phyloP scores from a whole-genome alignment of 1,140 invertebrate species.

The Drosophila punjabiensis region DNA sequence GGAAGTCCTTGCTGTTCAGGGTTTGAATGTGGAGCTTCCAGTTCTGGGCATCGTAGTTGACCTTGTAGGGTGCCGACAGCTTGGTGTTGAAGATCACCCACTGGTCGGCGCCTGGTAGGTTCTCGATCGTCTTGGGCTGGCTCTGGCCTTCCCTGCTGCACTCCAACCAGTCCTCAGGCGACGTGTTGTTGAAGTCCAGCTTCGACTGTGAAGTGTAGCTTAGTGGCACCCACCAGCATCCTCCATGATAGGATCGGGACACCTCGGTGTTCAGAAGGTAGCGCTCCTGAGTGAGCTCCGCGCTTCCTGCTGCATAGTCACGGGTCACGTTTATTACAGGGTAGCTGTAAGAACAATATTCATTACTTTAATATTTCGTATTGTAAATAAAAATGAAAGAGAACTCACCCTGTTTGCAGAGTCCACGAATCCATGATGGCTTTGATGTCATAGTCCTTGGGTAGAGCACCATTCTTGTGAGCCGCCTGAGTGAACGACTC shows the following conservation, averaged over 20 bases:
- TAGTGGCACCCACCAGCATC: constrained; percentile 87
- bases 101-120: constrained; percentile 73
- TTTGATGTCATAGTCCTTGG: constrained; percentile 87
- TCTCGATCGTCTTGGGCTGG: constrained; percentile 58
- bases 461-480: constrained; percentile 85
- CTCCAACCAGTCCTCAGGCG: constrained; percentile 87
- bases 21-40: constrained; percentile 88
- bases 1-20: constrained; percentile 86
- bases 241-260: not conserved
- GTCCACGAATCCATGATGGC: constrained; percentile 93
- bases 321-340: constrained; percentile 90
- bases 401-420: constrained; percentile 88
- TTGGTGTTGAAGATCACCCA: constrained; percentile 89
- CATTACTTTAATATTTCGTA: too few relatives aligned
- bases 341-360: constrained; percentile 85
- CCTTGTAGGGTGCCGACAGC: constrained; percentile 89
- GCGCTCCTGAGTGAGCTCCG: constrained; percentile 21
- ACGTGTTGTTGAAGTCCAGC: constrained; percentile 88
- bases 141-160: constrained; percentile 67
- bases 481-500: constrained; percentile 88
- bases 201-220: constrained; percentile 87
- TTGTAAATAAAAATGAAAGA: too few relatives aligned
- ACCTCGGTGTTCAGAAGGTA: constrained; percentile 7
- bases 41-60: constrained; percentile 90
- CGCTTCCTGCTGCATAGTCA: constrained; percentile 85